Evolutionary conservation across 2,888 invertebrate genomes (phyloP).

Genomic region (Drosophila algonquin): DNA sequence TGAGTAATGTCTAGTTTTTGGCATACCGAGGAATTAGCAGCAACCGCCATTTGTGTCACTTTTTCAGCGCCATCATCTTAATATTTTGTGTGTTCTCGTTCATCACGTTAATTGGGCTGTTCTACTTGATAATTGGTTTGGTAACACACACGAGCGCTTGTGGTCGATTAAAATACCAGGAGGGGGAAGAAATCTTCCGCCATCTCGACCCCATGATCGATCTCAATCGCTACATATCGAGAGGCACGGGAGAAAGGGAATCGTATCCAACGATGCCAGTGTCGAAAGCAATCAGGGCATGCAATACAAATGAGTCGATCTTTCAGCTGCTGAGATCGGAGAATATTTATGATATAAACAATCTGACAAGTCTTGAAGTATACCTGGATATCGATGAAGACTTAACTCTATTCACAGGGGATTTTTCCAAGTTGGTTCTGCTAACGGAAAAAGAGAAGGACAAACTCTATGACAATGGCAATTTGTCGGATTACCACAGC

Average conservation of each 20-base stretch:
- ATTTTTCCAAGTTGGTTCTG: slow-evolving; percentile 17
- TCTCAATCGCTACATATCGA: slow-evolving; percentile 15
- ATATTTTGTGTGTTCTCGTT: slow-evolving; percentile 90
- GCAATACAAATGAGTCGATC: slow-evolving; percentile 48
- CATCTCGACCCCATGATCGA: slow-evolving; percentile 40
- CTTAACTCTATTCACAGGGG: slow-evolving; percentile 15
- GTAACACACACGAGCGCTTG: slow-evolving; percentile 89
- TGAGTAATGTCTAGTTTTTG: neutral
- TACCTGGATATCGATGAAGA: neutral
- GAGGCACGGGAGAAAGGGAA: neutral
- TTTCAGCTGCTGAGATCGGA: slow-evolving; percentile 32
- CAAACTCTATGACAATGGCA: neutral
- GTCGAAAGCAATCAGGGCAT: slow-evolving; percentile 41
- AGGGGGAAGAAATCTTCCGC: neutral
- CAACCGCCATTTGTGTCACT: neutral
- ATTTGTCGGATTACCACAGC: slow-evolving; percentile 40
- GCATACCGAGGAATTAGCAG: neutral
- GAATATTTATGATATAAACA: slow-evolving; percentile 18
- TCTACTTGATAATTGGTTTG: slow-evolving; percentile 89
- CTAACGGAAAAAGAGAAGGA: slow-evolving; percentile 11
- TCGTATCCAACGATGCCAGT: slow-evolving; percentile 24
- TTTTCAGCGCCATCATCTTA: slow-evolving; percentile 88
- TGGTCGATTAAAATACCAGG: slow-evolving; percentile 86
- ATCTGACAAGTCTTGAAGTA: slow-evolving; percentile 16
- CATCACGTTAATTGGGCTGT: slow-evolving; percentile 87